A percentile compares a stretch with the other conserved stretches of the same genome.
Conservation (phyloP, 2,888 invertebrate species). For the Calephelis perditalis region DNA sequence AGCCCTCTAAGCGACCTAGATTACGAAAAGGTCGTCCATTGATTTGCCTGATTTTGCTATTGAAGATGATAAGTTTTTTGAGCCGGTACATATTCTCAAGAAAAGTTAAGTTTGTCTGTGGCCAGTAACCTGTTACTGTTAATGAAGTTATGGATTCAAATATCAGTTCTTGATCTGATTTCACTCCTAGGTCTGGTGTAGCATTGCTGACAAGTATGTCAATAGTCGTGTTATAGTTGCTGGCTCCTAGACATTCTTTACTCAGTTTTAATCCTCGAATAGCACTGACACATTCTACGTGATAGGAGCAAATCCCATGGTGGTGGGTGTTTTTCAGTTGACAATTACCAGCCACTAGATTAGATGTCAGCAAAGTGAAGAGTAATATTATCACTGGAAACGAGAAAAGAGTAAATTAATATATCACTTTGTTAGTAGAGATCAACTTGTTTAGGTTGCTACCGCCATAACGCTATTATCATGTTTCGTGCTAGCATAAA, state of each 20-base stretch:
- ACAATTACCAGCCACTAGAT: slow-evolving; percentile 41
- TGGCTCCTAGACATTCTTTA: slow-evolving; percentile 46
- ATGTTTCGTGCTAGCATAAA: no score
- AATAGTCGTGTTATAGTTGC: slow-evolving; percentile 46
- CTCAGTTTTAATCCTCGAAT: slow-evolving; percentile 42
- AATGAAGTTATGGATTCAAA: slow-evolving; percentile 47
- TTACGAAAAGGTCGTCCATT: slow-evolving; percentile 43
- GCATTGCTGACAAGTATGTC: slow-evolving; percentile 48
- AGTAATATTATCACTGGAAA: slow-evolving; percentile 40
- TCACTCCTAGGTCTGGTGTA: slow-evolving; percentile 12
- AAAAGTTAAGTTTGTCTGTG: slow-evolving; percentile 41
- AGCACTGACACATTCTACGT: slow-evolving; percentile 42
- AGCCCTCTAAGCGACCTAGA: slow-evolving; percentile 42
- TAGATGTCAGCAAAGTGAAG: slow-evolving; percentile 33
- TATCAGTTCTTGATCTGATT: slow-evolving; percentile 36
- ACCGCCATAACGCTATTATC: no score
- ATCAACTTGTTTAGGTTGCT: no score
- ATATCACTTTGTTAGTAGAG: no score
- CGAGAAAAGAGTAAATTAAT: slow-evolving; percentile 8
- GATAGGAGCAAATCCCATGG: slow-evolving; percentile 42
- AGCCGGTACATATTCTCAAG: slow-evolving; percentile 48
- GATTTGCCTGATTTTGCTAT: slow-evolving; percentile 45
- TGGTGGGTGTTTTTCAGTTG: slow-evolving; percentile 37
- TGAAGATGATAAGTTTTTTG: slow-evolving; percentile 40
- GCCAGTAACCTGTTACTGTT: slow-evolving; percentile 42